These are phyloP conservation scores for Lepidocolaptes lacrymiger DNA, from an alignment of 2,797 vertebrate species.

Conservation along the genomic window DNA sequence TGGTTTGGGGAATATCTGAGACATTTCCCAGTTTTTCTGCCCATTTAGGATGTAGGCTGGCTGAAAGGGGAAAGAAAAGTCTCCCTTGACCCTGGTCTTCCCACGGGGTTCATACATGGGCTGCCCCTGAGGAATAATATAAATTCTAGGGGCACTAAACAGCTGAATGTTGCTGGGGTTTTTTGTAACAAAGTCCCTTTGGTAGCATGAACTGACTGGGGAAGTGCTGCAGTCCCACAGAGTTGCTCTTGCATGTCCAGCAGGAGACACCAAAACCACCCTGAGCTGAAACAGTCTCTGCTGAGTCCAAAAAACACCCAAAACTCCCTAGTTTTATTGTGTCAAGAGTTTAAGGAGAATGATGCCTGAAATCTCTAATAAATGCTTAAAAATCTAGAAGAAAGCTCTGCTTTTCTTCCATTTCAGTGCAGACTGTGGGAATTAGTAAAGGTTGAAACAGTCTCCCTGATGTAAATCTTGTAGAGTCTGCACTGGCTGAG, in stretches of 20 bases:
- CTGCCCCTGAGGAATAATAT: not conserved
- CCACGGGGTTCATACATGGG: not conserved
- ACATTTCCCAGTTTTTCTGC: not conserved
- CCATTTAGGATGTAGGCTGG: not conserved
- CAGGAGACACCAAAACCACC: not conserved
- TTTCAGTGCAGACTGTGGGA: not conserved
- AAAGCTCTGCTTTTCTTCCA: not conserved
- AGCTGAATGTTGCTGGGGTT: not conserved
- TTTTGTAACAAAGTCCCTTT: not conserved
- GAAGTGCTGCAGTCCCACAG: not conserved
- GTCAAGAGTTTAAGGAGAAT: not conserved
- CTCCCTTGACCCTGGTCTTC: accelerated
- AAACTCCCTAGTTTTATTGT: not conserved
- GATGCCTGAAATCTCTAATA: not conserved
- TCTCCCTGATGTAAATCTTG: not conserved
- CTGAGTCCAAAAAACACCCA: accelerated
- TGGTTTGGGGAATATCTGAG: not conserved
- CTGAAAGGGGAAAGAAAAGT: not conserved
- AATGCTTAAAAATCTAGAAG: not conserved
- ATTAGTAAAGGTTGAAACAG: not conserved
- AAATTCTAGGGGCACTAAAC: not conserved
- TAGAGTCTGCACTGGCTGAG: not conserved
- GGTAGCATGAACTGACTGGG: not conserved
- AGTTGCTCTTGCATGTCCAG: not conserved
- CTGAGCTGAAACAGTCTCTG: not conserved